phyloP scores from a whole-genome alignment of 2,797 vertebrate genomes.

The Semotilus atromaculatus region DNA sequence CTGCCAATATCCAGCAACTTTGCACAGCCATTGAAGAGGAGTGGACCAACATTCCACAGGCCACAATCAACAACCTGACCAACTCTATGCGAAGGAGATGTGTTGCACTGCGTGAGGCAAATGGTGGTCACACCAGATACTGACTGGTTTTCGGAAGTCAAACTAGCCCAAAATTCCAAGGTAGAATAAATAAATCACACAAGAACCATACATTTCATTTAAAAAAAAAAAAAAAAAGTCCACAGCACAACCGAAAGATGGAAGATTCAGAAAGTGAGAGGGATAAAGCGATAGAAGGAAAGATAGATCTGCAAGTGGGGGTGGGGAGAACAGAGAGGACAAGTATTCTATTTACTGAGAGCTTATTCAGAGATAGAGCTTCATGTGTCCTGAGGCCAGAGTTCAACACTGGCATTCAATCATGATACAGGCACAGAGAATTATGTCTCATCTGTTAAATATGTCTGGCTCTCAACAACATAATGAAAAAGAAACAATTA shows the following conservation, averaged over 20 bases:
- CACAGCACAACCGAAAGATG: background rate
- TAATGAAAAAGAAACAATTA: background rate
- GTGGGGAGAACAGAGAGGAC: conserved; percentile 4
- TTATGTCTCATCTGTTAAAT: conserved; percentile 14
- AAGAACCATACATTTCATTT: background rate
- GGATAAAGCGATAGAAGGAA: background rate
- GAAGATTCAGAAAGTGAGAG: conserved; percentile 20
- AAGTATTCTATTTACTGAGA: conserved; percentile 5
- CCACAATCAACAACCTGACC: too few species aligned
- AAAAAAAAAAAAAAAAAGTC: background rate
- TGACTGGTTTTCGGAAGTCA: too few species aligned
- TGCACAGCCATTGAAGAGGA: too few species aligned
- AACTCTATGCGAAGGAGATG: too few species aligned
- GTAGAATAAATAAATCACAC: background rate
- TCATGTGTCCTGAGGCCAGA: background rate
- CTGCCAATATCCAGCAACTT: too few species aligned
- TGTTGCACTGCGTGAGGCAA: too few species aligned
- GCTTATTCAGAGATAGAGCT: background rate
- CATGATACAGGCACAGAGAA: conserved; percentile 9
- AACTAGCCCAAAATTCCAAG: background rate
- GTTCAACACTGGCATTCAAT: conserved; percentile 24
- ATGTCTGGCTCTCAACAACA: background rate
- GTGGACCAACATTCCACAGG: too few species aligned
- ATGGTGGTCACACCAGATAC: too few species aligned
- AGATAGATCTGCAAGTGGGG: background rate